Base-by-base conservation (phyloP, 2,113 vertebrate genomes). In the Alligator mississippiensis region DNA sequence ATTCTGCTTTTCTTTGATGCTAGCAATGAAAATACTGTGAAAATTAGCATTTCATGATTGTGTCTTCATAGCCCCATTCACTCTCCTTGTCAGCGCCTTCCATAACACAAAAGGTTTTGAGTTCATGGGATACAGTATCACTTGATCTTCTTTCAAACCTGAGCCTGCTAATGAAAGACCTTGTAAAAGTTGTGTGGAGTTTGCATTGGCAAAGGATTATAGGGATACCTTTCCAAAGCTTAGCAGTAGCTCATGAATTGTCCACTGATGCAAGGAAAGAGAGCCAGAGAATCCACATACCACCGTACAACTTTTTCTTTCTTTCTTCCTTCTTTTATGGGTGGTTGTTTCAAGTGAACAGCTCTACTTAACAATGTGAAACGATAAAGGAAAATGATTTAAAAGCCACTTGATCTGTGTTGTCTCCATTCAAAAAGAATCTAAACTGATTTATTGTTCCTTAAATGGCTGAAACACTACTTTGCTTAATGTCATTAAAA, bases 401-500 rank as follows among this genome's bases (percentile, higher is more conserved):
- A 95, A 95, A 97, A 97, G 84, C 89, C 80, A 94, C 93, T 97
- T 96, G 94, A 95, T 96, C 85, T 81, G 64, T 91, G 87, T 96
- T 97, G 94, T 97, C 95, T 94, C 88, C 87, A 95, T 97, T 96
- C 83, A 94, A 91, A 96, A 93, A 75, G 92, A 95, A 89, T 94
- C 91, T 89, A 90, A 94, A 74, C 81, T 96, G 96, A 98, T 97
- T 97, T 97, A 97, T 97, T 95, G 94, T 88, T 93, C 90, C 92
- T 94, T 90, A 97, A 96, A 96, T 96, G 96, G 93, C 96, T 94
- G 82, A 93, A 97, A 96, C 82, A 82, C 87, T 96, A 91, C 93
- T 97, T 97, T 90, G 90, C 94, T 97, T 97, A 96, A 98, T 93
- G 93, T 90, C 95, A 95, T 96, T 95, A 82, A 95, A 96, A 96